Evolutionary conservation across 1,140 invertebrate genomes (phyloP), one percentile per base, ranked within the genome.

Genomic region (Trachymyrmex cornetzi): DNA sequence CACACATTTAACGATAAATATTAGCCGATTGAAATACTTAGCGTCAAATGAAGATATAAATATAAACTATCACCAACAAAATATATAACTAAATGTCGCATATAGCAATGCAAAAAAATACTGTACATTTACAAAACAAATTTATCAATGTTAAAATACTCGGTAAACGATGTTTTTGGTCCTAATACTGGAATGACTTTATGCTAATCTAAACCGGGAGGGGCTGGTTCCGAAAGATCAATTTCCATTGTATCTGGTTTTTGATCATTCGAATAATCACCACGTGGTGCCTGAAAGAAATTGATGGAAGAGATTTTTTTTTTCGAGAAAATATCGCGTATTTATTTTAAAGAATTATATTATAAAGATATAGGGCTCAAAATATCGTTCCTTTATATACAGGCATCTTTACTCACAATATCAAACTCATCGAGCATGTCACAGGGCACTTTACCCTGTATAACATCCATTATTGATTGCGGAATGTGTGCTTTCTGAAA

Each of bases 401-500:
- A 88, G 44, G 67, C 30, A 85, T 85, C 63, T 89, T 88, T 89
- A 93, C 94, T 95, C 91, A 95, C 95, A 90, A 95, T 94, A 90
- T 95, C 95, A 89, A 95, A 93, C 57, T 95, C 94, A 85, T 95
- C 95, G 59, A 95, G 91, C 85, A 93, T 92, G 57, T 94, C 91
- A 75, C 91, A 86, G 72, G 90, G 80, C 24, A 89, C 88, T 90
- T 94, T 95, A 90, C 94, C 95, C 77, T 94, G 92, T 63, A 95
- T 93, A 48, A 96, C 95, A 90, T 96, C 96, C 95, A 96, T 96
- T 77, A 96, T 95, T 59, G 95, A 94, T 88, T 95, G 94, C 44
- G 96, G 94, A 92, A 97, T 95, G 85, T 96, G 96, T 12, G 96
- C 94, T 91, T 96, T 95, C 95, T 96, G 90, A 55, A 93, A 34